Evolutionary conservation across 2,888 invertebrate genomes (phyloP), one percentile per base, ranked within the genome.

Genomic region (Slavum lentiscoides): DNA sequence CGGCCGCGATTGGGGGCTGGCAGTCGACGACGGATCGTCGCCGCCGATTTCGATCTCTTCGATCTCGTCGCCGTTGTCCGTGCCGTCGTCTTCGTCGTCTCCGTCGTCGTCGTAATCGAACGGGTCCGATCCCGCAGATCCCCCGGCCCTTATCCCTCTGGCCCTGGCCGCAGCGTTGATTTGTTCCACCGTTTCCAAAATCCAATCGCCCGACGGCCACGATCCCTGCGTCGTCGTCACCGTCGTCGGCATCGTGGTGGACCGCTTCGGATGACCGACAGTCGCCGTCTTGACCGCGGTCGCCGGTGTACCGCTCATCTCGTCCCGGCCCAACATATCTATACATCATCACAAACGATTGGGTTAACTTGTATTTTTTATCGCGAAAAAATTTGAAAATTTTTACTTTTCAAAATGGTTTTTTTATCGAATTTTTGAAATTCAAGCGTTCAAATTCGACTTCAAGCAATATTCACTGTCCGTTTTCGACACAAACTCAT

Each of bases 131-230:
- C 55, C 55, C 19, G 55, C 1, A 55, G 55, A 17, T 55, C 67
- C 67, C 15, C 70, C 70, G 39, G 59, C 73, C 23, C 61, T 43
- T 6, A 62, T 55, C 0, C 64, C 58, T 5, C 39, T 17, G 19
- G 75, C 67, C 21, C n/a, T 43, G 43, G 58, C 67, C 23, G 55
- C 67, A 17, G 67, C 59, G 21, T 15, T 69, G 17, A 77, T 69
- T 9, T 77, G 13, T n/a, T 77, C 30, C 5, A 61, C 59, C 30
- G 53, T n/a, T 17, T 77, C 49, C 76, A 68, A 21, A 19, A 80
- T 80, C 77, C 77, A 80, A 19, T 69, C 62, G 19, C 64, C 8
- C 21, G 77, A 64, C 39, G 77, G 77, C 77, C 77, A 80, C 62
- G 64, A 2, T 1, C 11, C 39, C 30, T 61, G 15, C 17, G 58